Evolutionary conservation across 2,888 invertebrate genomes (phyloP).

Genomic region (Caenorhabditis sp.): DNA sequence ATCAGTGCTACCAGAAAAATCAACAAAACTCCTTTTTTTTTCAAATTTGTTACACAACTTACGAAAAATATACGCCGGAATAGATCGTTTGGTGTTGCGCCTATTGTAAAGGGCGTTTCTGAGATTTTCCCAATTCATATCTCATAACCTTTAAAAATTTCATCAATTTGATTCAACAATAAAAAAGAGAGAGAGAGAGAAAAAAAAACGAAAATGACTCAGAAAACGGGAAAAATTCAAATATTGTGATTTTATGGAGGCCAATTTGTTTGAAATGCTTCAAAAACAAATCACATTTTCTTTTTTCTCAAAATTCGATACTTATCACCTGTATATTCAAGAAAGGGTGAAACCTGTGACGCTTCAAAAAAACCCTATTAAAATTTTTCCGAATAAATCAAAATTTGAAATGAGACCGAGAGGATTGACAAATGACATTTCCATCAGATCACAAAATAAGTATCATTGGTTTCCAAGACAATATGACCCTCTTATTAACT

Average conservation of each 20-base stretch:
- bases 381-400: too few species aligned
- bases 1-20: not conserved
- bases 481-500: too few species aligned
- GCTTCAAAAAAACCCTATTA: too few species aligned
- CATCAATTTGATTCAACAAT: not conserved
- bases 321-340: too few species aligned
- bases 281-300: not conserved
- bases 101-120: slow-evolving; percentile 31
- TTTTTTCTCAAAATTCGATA: not conserved
- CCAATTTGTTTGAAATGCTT: not conserved
- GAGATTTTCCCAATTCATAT: slow-evolving; percentile 41
- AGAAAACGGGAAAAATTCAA: not conserved
- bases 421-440: too few species aligned
- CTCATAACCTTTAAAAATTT: not conserved
- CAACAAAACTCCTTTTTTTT: not conserved
- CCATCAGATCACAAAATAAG: too few species aligned
- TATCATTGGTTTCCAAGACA: too few species aligned
- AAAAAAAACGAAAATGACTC: not conserved
- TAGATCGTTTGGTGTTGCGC: slow-evolving; percentile 31
- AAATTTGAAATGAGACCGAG: too few species aligned
- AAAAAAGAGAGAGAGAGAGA: slow-evolving; percentile 3
- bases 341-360: too few species aligned
- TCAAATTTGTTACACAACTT: slow-evolving; percentile 12
- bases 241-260: not conserved
- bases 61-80: slow-evolving; percentile 38